phyloP scores from a whole-genome alignment of 2,888 invertebrate species.

The Microdon myrmicae region DNA sequence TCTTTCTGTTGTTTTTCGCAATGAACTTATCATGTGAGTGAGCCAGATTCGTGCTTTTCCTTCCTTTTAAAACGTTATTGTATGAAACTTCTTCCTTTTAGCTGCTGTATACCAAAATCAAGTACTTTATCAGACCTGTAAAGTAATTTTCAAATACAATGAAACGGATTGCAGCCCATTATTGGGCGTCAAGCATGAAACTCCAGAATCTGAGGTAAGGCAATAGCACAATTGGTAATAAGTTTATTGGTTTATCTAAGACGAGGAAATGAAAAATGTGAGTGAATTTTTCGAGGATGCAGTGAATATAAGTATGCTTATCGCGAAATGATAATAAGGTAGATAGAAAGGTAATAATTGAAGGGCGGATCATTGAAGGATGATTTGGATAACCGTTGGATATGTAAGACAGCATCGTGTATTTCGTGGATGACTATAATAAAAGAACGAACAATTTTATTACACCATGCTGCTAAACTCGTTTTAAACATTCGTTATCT shows the following conservation, averaged over 20 bases:
- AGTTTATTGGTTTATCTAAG: neutral
- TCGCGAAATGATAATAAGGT: no score
- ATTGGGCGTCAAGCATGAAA: constrained; percentile 66
- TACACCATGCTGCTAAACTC: no score
- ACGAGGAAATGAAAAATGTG: no score
- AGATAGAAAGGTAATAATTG: no score
- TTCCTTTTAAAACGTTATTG: neutral
- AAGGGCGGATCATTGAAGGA: no score
- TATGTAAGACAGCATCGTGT: no score
- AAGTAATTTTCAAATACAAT: constrained; percentile 70
- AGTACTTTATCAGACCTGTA: constrained; percentile 77
- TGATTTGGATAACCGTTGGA: no score
- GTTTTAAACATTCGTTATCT: no score
- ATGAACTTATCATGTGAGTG: constrained; percentile 61
- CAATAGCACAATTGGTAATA: neutral
- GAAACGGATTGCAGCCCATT: constrained; percentile 70
- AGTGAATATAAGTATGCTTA: no score
- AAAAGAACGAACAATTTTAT: no score
- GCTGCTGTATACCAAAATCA: constrained; percentile 73
- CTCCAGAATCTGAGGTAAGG: constrained; percentile 68
- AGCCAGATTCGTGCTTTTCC: neutral
- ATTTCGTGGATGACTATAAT: no score
- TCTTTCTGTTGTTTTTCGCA: constrained; percentile 62
- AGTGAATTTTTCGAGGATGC: no score
- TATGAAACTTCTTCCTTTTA: constrained; percentile 40